A percentile compares a stretch with the other conserved stretches of the same genome.
Evolutionary conservation across 2,888 invertebrate species (phyloP).

Genomic region (Muscina levida): DNA sequence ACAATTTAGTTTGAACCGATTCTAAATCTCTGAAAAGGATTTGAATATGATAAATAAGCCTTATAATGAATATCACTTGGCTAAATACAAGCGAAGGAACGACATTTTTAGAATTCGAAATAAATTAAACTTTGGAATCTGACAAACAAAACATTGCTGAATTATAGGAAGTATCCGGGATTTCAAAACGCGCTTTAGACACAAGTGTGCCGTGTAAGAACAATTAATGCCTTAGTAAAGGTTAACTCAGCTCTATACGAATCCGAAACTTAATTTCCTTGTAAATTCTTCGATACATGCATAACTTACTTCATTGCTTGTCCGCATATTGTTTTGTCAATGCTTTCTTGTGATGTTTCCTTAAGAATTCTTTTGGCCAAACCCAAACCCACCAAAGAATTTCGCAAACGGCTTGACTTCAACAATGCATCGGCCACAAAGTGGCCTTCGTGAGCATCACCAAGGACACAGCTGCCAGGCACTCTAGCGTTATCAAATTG

Average conservation of each 20-base stretch:
- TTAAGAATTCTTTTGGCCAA: constrained; percentile 81
- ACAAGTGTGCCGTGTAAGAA: no score
- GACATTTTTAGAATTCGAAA: no score
- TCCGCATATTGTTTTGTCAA: constrained; percentile 78
- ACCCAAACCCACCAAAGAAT: constrained; percentile 79
- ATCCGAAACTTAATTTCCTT: no score
- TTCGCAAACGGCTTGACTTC: constrained; percentile 78
- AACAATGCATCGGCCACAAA: constrained; percentile 81
- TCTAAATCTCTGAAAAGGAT: constrained; percentile 74
- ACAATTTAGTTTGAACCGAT: constrained; percentile 71
- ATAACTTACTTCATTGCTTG: constrained; percentile 73
- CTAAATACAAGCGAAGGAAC: no score
- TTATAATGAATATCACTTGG: no score
- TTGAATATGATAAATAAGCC: neutral
- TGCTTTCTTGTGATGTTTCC: constrained; percentile 81
- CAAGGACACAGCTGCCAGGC: constrained; percentile 83
- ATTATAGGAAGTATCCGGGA: no score
- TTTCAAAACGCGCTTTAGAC: no score
- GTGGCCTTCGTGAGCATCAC: constrained; percentile 82
- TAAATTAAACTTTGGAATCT: no score
- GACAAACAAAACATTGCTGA: neutral
- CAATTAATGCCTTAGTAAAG: no score
- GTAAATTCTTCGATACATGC: no score
- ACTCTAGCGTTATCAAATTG: constrained; percentile 84
- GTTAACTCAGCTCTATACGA: no score